phyloP scores from a whole-genome alignment of 2,888 invertebrate genomes.

The Smittia aterrima region DNA sequence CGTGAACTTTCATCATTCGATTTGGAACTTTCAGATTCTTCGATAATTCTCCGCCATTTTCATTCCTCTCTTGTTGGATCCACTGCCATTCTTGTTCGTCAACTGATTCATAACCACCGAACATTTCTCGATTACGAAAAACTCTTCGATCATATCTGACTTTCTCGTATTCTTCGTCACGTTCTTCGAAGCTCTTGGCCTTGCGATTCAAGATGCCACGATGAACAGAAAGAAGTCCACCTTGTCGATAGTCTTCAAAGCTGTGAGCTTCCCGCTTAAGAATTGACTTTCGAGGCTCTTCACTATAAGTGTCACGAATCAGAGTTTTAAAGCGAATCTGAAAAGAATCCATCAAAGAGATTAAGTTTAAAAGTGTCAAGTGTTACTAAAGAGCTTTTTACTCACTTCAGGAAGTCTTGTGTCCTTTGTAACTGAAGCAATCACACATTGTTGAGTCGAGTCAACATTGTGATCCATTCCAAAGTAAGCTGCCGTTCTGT shows the following conservation, averaged over 20 bases:
- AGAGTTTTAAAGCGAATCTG: conserved; percentile 68
- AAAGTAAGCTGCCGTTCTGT: conserved; percentile 89
- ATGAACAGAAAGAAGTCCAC: conserved; percentile 60
- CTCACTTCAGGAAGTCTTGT: conserved; percentile 54
- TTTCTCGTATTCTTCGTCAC: conserved; percentile 86
- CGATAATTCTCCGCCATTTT: conserved; percentile 6
- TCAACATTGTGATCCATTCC: conserved; percentile 94
- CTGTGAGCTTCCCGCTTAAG: conserved; percentile 79
- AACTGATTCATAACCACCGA: conserved; percentile 12
- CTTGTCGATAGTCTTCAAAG: conserved; percentile 66
- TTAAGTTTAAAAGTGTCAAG: conserved; percentile 23
- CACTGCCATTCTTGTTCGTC: conserved; percentile 39
- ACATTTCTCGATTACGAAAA: conserved; percentile 58
- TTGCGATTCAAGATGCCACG: conserved; percentile 65
- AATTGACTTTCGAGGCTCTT: conserved; percentile 72
- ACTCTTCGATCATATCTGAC: conserved; percentile 70
- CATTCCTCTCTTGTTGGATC: conserved; percentile 28
- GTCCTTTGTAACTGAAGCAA: conserved; percentile 73
- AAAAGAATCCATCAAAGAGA: conserved; percentile 26
- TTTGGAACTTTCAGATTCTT: conserved; percentile 44
- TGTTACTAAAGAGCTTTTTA: conserved; percentile 1
- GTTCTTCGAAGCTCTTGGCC: conserved; percentile 86
- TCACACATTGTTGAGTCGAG: conserved; percentile 73
- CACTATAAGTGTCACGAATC: conserved; percentile 65
- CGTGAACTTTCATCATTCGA: conserved; percentile 46